Base-by-base conservation (phyloP, 2,888 invertebrate species). In the Zaprionus obscuricornis region DNA sequence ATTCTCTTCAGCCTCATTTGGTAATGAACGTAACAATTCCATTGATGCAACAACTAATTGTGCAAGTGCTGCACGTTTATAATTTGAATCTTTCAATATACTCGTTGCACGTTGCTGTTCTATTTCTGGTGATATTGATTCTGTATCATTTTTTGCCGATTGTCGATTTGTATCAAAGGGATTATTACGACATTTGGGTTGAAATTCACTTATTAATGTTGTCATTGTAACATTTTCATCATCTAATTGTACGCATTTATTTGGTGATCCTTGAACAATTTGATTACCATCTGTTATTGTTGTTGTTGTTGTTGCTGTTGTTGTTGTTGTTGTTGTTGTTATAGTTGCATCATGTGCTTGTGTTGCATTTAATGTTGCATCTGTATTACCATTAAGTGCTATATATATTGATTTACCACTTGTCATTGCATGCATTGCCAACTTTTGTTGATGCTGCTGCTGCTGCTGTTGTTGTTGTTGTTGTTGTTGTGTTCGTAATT, bases 11-110 rank as follows among this genome's bases (percentile, higher is more conserved):
- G 92, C 91, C 60, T 93, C 92, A 36, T 91, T 90, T 31, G 94
- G 92, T 79, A 95, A 91, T 3, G 93, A 92, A 16, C 93, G 90
- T 7, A 94, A 92, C 73, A 97, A 91, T 87, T 97, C 96, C 87
- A 98, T 93, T 67, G 96, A 94, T 14, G 96, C 95, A 88, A 95
- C 94, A 74, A 98, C 92, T 76, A 96, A 94, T 89, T 97, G 96
- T 18, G 96, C 95, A 91, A 96, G 94, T 13, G 97, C 95, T 51
- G 94, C 93, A 62, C 95, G 92, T 86, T 95, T 96, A 11, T 96
- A 96, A 85, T 97, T 97, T 47, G 95, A 94, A 88, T 98, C 97
- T 92, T 96, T 97, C 67, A 94, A 93, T 62, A 96, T 95, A 81
- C 96, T 96, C 39, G 94, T 92, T 46, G 94, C 93, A 72, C 96